Evolutionary conservation across 2,888 invertebrate genomes (phyloP), one percentile per base, ranked within the genome.

Genomic region (Leptopilina syphax): DNA sequence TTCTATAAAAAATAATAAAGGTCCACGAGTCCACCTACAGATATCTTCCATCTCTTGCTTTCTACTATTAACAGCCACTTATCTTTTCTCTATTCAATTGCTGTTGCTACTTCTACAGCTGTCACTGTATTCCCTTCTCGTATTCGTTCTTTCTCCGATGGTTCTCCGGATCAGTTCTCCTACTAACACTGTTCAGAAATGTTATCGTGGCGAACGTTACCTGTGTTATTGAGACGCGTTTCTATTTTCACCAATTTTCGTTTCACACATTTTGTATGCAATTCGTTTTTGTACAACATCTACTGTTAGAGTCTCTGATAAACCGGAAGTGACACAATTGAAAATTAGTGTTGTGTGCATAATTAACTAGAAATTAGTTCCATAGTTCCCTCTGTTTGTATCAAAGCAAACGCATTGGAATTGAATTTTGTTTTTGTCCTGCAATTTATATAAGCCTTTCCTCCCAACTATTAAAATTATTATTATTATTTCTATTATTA

Each of bases 141-240:
- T 81, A 82, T 77, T 65, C 73, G 67, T 54, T 85, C 85, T 50
- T 50, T 50, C 50, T 50, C 50, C 50, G 10, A 50, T 50, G 50
- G 83, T 85, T 86, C 87, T 85, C 83, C 86, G 87, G 88, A 88
- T 90, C 89, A 90, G 89, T 91, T 90, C 91, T 90, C 91, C 91
- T 91, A 89, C 91, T 90, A 89, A 87, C 87, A 87, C 87, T 90
- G 89, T 91, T 89, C 90, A 91, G 91, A 91, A 91, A 91, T 90
- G 91, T 91, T 90, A 89, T 88, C 85, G 88, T 87, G 88, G 88
- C 87, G 88, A 89, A 88, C 88, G 84, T 83, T 81, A 84, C 82
- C 83, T 84, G 34, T 84, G 82, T 81, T 83, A 77, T 77, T 41
- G 77, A 79, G 84, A 83, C 83, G 85, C 84, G 83, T 80, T 82